Evolutionary conservation across 2,888 invertebrate genomes (phyloP), one percentile per base, ranked within the genome.

Genomic region (Drosophila yooni): DNA sequence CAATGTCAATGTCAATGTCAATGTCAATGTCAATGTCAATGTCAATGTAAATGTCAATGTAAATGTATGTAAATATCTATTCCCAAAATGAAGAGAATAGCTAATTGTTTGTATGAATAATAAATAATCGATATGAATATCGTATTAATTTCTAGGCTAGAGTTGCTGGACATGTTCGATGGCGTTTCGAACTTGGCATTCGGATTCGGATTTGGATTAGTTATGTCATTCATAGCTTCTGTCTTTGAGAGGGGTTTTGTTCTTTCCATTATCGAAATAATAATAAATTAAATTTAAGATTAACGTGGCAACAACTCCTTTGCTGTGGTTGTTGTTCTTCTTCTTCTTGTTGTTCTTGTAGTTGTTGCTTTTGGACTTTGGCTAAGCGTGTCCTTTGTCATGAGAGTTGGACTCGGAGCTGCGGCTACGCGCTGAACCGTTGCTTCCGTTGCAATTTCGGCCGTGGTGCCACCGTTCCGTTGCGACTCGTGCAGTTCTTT

Each of bases 191-290:
- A 60, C 53, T 38, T 70, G 56, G 38, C 69, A 68, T 51, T 68
- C 53, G 70, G 68, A 69, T 68, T 56, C 68, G 56, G 67, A 36
- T 66, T 67, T 56, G 68, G 67, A 54, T 50, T 38, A 25, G 66
- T 56, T 46, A 56, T 68, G 67, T 38, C 56, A 56, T 56, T 75
- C 80, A 80, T 77, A 70, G 77, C 76, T 33, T 33, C 33, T 76
- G 46, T 58, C 25, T 52, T 71, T 77, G 80, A 80, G 80, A 77
- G 53, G 46, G 40, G 38, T 38, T 50, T 50, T 10, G 10, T 27
- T 29, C n/a, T 11, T 68, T 77, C 77, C 72, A 77, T 52, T 67
- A 15, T 25, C 25, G 46, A 15, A 46, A 46, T 46, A 46, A 33
- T 43, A 59, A 46, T 51, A 59, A 46, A 36, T 46, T 36, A 36